Percentiles rank a stretch among this genome's conserved stretches.
Evolutionary conservation across 2,113 vertebrate species (phyloP).

Genomic region (Tragelaphus imberbis): DNA sequence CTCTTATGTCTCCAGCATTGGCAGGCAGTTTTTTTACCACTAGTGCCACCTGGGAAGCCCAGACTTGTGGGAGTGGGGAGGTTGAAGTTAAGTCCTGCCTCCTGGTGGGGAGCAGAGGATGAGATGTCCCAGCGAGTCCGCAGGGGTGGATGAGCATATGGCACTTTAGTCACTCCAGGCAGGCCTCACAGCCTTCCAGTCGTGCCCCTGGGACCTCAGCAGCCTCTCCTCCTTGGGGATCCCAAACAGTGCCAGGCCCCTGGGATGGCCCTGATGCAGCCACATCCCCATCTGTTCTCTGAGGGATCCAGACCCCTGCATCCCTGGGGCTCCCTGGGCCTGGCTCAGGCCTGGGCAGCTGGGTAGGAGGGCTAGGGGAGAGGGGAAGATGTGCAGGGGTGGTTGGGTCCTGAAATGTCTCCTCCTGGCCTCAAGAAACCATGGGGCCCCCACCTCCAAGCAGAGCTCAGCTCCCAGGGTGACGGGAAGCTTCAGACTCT

Average conservation of each 20-base stretch:
- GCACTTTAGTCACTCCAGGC: background rate
- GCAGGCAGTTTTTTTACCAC: background rate
- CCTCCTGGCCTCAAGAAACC: background rate
- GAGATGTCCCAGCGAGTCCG: background rate
- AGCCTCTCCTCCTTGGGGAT: background rate
- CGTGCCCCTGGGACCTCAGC: background rate
- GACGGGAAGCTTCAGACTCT: background rate
- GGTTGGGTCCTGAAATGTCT: background rate
- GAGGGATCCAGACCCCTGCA: background rate
- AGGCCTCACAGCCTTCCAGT: background rate
- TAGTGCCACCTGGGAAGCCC: background rate
- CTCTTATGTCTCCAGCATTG: background rate
- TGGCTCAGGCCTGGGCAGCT: background rate
- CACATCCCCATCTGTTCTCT: background rate
- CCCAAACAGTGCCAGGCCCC: background rate
- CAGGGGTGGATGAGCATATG: background rate
- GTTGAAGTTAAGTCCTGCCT: background rate
- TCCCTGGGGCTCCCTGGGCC: background rate
- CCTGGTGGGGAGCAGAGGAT: background rate
- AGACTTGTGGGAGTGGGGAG: background rate
- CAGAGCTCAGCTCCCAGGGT: background rate
- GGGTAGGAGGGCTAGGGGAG: background rate
- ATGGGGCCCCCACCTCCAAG: background rate
- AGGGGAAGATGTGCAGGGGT: too few species aligned
- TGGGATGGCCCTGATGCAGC: background rate